Percentiles rank a stretch among this genome's conserved stretches.
Conservation (phyloP, 2,888 invertebrate genomes). For the Brenthis ino region DNA sequence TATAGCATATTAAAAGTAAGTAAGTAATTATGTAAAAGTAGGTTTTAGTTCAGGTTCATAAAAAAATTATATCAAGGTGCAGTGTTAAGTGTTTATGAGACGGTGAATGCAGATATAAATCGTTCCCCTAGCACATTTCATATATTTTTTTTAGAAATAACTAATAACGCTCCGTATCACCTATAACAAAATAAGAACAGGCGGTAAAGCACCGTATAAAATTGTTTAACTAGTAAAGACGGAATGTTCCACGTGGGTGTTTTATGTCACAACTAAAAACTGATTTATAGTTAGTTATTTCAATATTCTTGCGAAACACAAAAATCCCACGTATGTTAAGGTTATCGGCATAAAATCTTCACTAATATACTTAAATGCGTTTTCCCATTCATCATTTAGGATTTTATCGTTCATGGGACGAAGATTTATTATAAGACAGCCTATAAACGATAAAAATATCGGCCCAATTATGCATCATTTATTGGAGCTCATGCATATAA, state of each 20-base stretch:
- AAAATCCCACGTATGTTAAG: conserved; percentile 22
- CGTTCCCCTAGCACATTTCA: not conserved
- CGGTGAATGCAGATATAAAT: not conserved
- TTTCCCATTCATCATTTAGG: conserved; percentile 45
- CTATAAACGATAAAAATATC: conserved; percentile 59
- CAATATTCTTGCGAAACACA: conserved; percentile 26
- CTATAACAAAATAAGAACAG: conserved; percentile 12
- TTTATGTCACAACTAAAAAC: conserved; percentile 26
- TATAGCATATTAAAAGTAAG: too few relatives aligned
- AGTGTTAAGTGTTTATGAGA: not conserved
- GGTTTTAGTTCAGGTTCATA: too few relatives aligned
- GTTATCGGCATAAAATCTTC: conserved; percentile 40
- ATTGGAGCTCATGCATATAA: conserved; percentile 73
- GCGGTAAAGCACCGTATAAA: conserved; percentile 15
- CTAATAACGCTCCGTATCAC: conserved; percentile 8
- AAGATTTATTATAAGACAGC: conserved; percentile 62
- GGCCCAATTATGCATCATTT: conserved; percentile 71
- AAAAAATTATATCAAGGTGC: too few relatives aligned
- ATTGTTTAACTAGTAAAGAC: conserved; percentile 16
- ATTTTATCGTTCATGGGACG: conserved; percentile 52
- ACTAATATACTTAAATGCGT: conserved; percentile 40
- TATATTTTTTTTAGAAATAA: conserved; percentile 6
- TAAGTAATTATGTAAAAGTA: too few relatives aligned
- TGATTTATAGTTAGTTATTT: conserved; percentile 18
- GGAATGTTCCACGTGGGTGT: conserved; percentile 25